Conservation (phyloP, 2,888 invertebrate genomes). For the Catonia carolina region DNA sequence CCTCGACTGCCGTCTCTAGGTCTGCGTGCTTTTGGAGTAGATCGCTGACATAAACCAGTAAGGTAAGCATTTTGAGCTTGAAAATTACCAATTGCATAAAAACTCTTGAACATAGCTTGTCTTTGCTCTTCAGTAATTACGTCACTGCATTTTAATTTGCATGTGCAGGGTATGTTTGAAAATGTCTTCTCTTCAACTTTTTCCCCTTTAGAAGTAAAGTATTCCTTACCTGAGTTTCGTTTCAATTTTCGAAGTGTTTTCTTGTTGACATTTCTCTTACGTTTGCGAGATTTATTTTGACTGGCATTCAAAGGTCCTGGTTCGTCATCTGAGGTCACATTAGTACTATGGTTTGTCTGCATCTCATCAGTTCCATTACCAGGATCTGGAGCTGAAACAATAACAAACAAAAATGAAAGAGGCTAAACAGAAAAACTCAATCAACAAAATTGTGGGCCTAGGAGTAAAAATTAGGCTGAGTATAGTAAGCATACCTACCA, state of each 20-base stretch:
- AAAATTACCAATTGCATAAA: neutral
- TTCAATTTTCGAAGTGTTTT: constrained; percentile 6
- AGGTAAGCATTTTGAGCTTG: neutral
- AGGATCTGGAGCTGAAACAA: constrained; percentile 4
- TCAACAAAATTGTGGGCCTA: neutral
- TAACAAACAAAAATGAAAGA: neutral
- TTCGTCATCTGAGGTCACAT: neutral
- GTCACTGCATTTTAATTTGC: neutral
- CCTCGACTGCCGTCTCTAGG: no score
- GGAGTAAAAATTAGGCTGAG: neutral
- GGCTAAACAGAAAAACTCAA: neutral
- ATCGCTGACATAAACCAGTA: no score
- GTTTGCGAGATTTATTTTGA: constrained; percentile 11
- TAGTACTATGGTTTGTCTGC: neutral
- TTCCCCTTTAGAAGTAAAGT: constrained; percentile 8
- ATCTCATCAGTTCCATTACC: neutral
- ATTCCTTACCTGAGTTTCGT: constrained; percentile 7
- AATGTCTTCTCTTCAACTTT: constrained; percentile 2
- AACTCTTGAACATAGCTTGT: neutral
- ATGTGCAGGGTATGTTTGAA: neutral
- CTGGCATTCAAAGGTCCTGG: neutral
- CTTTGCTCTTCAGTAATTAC: neutral
- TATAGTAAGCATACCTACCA: no score
- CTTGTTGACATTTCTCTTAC: constrained; percentile 3
- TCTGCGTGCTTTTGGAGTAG: no score